These are phyloP conservation scores for Gila orcuttii DNA, from an alignment of 2,113 vertebrate genomes.

Conservation along the genomic window DNA sequence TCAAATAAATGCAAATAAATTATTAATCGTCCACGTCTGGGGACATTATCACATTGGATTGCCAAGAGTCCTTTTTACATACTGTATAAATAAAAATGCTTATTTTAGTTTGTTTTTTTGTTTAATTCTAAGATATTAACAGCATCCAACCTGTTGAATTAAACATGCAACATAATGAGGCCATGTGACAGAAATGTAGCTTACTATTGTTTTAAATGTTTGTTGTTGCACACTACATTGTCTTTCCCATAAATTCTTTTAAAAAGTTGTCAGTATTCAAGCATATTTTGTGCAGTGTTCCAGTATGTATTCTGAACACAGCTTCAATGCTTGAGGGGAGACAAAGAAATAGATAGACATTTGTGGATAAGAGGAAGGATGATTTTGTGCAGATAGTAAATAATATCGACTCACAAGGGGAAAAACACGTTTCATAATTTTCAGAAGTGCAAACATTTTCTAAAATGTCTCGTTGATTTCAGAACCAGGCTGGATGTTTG, in stretches of 20 bases:
- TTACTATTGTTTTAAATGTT: background rate
- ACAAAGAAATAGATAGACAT: background rate
- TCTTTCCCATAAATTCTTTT: background rate
- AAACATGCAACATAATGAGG: constrained; percentile 7
- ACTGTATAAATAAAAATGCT: background rate
- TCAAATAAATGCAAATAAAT: background rate
- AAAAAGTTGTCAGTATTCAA: background rate
- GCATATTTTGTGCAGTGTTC: background rate
- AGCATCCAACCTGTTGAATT: background rate
- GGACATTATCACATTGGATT: background rate
- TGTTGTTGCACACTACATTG: background rate
- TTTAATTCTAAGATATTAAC: background rate
- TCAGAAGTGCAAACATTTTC: constrained; percentile 40
- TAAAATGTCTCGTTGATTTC: background rate
- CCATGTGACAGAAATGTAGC: background rate
- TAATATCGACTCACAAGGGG: background rate
- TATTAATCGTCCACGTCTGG: background rate
- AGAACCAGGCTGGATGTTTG: constrained; percentile 41
- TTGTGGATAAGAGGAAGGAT: constrained; percentile 1
- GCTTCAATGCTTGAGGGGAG: background rate
- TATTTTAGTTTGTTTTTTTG: background rate
- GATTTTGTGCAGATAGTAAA: constrained; percentile 8
- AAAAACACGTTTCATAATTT: constrained; percentile 21
- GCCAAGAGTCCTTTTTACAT: background rate
- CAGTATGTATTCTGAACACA: background rate